phyloP scores from a whole-genome alignment of 2,797 vertebrate genomes.

The Helostoma temminkii region DNA sequence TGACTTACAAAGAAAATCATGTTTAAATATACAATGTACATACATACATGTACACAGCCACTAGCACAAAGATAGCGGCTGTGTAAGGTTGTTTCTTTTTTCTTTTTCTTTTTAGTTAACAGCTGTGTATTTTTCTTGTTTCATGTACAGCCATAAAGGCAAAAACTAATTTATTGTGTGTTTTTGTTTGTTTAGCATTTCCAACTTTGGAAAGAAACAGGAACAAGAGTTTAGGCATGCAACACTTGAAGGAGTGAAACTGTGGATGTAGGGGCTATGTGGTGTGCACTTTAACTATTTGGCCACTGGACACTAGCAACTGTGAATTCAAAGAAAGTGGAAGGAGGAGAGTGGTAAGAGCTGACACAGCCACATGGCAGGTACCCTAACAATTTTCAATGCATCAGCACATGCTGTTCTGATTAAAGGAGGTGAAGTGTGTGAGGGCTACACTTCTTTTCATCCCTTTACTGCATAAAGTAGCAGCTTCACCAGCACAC shows the following conservation, averaged over 20 bases:
- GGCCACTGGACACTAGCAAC: conserved; percentile 12
- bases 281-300: too few relatives aligned
- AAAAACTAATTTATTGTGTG: too few relatives aligned
- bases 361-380: conserved; percentile 45
- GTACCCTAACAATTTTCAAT: conserved; percentile 45
- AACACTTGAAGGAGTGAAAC: too few relatives aligned
- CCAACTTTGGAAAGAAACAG: too few relatives aligned
- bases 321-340: conserved; percentile 51
- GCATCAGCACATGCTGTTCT: conserved; percentile 62
- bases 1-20: background rate
- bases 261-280: too few relatives aligned
- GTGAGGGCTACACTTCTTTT: background rate
- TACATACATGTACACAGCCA: too few relatives aligned
- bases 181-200: too few relatives aligned
- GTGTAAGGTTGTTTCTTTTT: background rate
- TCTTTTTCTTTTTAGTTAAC: conserved; percentile 22
- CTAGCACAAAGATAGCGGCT: background rate
- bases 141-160: too few relatives aligned
- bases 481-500: conserved; percentile 4
- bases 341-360: conserved; percentile 10
- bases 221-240: too few relatives aligned
- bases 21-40: conserved; percentile 1
- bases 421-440: conserved; percentile 46
- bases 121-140: conserved; percentile 30
- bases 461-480: conserved; percentile 30